A percentile compares a stretch with the other conserved stretches of the same genome.
Conservation (phyloP, 1,140 invertebrate genomes). For the Ceratitis capitata region DNA sequence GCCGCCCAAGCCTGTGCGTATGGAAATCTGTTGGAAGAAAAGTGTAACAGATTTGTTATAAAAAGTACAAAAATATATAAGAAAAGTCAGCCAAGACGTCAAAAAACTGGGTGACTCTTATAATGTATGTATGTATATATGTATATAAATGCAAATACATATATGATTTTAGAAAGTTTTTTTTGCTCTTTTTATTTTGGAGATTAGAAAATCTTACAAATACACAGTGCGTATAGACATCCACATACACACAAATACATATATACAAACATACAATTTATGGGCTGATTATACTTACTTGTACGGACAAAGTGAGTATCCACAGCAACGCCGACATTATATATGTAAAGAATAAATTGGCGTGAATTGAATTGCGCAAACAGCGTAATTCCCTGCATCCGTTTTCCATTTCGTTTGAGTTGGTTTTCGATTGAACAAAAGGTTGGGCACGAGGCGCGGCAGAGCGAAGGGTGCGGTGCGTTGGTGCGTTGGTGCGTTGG, state of each 20-base stretch:
- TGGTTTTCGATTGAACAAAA: not conserved
- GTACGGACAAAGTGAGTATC: slow-evolving; percentile 62
- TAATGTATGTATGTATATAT: not conserved
- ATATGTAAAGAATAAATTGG: slow-evolving; percentile 65
- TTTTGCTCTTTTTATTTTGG: not conserved
- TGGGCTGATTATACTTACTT: slow-evolving; percentile 53
- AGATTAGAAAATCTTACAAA: not conserved
- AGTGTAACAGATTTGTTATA: not conserved
- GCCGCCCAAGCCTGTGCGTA: slow-evolving; percentile 67
- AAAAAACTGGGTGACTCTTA: not conserved
- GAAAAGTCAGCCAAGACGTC: no score
- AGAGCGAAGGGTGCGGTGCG: not conserved
- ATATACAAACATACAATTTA: no score
- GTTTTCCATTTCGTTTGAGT: slow-evolving; percentile 1
- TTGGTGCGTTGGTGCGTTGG: no score
- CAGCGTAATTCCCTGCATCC: slow-evolving; percentile 86
- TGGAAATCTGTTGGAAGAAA: slow-evolving; percentile 52
- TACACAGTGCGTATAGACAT: no score
- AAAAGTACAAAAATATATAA: no score
- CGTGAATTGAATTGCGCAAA: slow-evolving; percentile 84
- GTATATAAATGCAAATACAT: not conserved
- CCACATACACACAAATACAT: no score
- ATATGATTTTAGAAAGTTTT: no score
- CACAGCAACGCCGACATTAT: slow-evolving; percentile 64
- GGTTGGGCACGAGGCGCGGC: no score